A percentile compares a stretch with the other conserved stretches of the same genome.
Evolutionary conservation across 2,888 invertebrate species (phyloP).

Genomic region (Rhamnusium bicolor): DNA sequence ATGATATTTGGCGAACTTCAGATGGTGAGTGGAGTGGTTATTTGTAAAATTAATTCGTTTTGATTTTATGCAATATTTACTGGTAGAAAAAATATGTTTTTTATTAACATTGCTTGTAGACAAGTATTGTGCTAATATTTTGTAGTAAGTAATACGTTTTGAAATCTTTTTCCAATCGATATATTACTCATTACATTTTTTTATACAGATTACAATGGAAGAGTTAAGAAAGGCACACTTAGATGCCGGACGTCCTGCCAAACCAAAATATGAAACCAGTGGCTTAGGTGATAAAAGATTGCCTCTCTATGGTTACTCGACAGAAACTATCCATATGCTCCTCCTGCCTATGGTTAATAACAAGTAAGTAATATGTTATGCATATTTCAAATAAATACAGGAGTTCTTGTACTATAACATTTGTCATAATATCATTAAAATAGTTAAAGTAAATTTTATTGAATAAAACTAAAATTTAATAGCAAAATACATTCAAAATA

Average conservation of each 20-base stretch:
- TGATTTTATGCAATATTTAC: constrained; percentile 30
- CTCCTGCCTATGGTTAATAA: constrained; percentile 96
- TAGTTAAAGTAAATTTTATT: too few relatives aligned
- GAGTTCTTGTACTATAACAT: too few relatives aligned
- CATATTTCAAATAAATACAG: too few relatives aligned
- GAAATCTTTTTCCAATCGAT: background rate
- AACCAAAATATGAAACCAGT: constrained; percentile 71
- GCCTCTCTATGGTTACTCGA: constrained; percentile 93
- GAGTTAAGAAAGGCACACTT: constrained; percentile 80
- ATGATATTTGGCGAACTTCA: constrained; percentile 64
- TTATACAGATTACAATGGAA: constrained; percentile 83
- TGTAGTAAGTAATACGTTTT: background rate
- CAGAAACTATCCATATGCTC: constrained; percentile 95
- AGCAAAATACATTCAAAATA: too few relatives aligned
- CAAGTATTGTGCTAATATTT: constrained; percentile 26
- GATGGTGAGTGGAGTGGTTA: constrained; percentile 68
- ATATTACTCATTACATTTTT: constrained; percentile 11
- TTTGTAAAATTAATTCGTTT: constrained; percentile 43
- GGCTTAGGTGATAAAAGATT: constrained; percentile 87
- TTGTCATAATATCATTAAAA: too few relatives aligned
- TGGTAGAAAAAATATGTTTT: constrained; percentile 9
- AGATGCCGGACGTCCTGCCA: constrained; percentile 64
- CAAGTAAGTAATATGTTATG: constrained; percentile 66
- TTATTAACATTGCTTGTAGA: constrained; percentile 31
- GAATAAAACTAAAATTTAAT: too few relatives aligned